Percentiles rank a stretch among this genome's conserved stretches.
phyloP scores from a whole-genome alignment of 1,140 invertebrate species.

The Lerema accius region DNA sequence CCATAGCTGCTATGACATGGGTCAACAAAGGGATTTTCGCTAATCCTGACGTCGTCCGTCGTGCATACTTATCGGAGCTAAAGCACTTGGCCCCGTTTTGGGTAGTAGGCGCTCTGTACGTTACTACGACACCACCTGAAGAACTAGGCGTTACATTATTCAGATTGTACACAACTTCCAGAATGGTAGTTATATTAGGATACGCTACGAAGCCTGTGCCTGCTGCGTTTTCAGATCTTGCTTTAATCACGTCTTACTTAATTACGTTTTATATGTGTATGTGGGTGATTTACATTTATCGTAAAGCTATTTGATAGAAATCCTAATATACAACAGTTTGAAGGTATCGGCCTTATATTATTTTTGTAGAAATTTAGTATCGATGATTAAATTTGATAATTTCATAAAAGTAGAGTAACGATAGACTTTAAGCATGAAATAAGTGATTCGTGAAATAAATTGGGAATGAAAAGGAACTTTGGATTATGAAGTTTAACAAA shows the following conservation, averaged over 20 bases:
- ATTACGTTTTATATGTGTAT: slow-evolving; percentile 56
- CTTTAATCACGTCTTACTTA: slow-evolving; percentile 48
- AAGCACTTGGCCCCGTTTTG: slow-evolving; percentile 61
- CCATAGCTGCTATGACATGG: slow-evolving; percentile 53
- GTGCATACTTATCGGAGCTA: slow-evolving; percentile 56
- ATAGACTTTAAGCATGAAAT: too few species aligned
- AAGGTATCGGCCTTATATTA: not conserved
- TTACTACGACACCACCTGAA: slow-evolving; percentile 48
- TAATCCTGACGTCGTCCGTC: slow-evolving; percentile 48
- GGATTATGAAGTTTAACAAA: too few species aligned
- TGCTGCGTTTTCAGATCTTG: slow-evolving; percentile 45
- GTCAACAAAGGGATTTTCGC: slow-evolving; percentile 53
- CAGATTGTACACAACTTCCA: slow-evolving; percentile 46
- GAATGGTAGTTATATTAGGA: slow-evolving; percentile 46
- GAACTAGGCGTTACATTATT: slow-evolving; percentile 47
- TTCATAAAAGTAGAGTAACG: too few species aligned
- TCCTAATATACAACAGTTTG: not conserved
- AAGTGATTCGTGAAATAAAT: too few species aligned
- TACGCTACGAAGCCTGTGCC: slow-evolving; percentile 48
- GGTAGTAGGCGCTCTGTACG: slow-evolving; percentile 52
- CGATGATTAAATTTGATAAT: too few species aligned
- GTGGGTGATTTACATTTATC: slow-evolving; percentile 49
- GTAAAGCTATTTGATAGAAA: slow-evolving; percentile 39
- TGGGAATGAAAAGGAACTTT: too few species aligned
- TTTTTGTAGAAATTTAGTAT: not conserved